Evolutionary conservation across 2,888 invertebrate species (phyloP), one percentile per base, ranked within the genome.

Genomic region (Malthinus seriepunctatus): DNA sequence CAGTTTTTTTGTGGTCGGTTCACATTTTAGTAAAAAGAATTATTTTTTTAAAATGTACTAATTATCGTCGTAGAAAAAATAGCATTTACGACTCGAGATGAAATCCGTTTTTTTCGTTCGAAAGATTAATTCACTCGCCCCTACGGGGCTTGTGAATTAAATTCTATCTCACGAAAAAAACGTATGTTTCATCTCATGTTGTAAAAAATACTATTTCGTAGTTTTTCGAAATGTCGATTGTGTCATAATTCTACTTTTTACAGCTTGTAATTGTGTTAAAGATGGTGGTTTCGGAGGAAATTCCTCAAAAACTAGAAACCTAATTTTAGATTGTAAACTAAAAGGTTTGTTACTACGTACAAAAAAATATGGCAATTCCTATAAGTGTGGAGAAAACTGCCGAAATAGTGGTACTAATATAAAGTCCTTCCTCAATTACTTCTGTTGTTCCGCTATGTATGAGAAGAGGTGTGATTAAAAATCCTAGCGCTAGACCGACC

Each of bases 191-290:
- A n/a, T n/a, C n/a, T n/a, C n/a, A n/a, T n/a, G n/a, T n/a, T n/a
- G n/a, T n/a, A n/a, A n/a, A n/a, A n/a, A n/a, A n/a, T n/a, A n/a
- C n/a, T n/a, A n/a, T n/a, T n/a, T 90, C 62, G 93, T 79, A 2
- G 91, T 91, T 56, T 82, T 80, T 11, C 86, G 68, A 42, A 15
- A 42, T 15, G 14, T 23, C 23, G 23, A 23, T 23, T 5, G 2
- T 23, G 2, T 23, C 23, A 23, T 14, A 15, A 47, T 33, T 58
- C 83, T 82, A 69, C 82, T 81, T 44, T 88, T 86, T 61, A 93
- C 93, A 0, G 95, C 95, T n/a, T 88, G 85, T 46, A 95, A 95
- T 0, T 97, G 97, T 33, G 51, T 33, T 6, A 3, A 11, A 3
- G 51, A 42, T 31, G 51, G 51, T 38, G 39, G 39, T 15, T n/a